Base-by-base conservation (phyloP, 1,140 invertebrate genomes). In the Zaprionus lachaisei region DNA sequence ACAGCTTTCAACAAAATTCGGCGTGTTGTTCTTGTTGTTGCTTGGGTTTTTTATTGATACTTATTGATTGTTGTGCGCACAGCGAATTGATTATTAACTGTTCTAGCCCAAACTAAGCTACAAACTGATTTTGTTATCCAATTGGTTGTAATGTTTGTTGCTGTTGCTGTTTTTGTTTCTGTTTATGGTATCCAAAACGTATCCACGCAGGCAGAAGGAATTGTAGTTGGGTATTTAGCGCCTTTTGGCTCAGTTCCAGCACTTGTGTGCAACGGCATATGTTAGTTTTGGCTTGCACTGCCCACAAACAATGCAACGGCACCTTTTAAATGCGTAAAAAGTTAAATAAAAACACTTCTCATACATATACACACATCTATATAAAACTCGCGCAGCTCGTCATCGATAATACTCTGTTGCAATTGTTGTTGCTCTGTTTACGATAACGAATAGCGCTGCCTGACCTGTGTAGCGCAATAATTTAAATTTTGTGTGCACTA, bases 331-430 rank as follows among this genome's bases (percentile, higher is more conserved):
- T 74, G 56, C 76, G 75, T 57, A 76, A 65, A 81, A 85, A 72
- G 49, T 69, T 70, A 75, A 85, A 85, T 82, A 85, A 85, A 85
- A 86, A 82, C 79, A 86, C 75, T 79, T 62, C 64, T 78, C 61
- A 81, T 72, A 79, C 26, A 74, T 17, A 60, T 60, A 60, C 34
- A 71, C 2, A 44, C 49, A 69, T 38, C 20, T 37, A 51, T 62
- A 72, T 62, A 61, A 38, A 76, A 49, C 51, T 63, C 41, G 64
- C 55, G 75, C 62, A 81, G 73, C 51, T 87, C 80, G 84, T 87
- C 84, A 89, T 87, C 80, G 81, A 87, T 87, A 72, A 64, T 65
- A 63, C 62, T 14, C 49, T 63, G 38, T 83, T 77, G 74, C 65
- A 44, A 38, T 75, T 79, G 66, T 70, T 71, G 57, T 69, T 68